phyloP scores from a whole-genome alignment of 2,113 vertebrate genomes.

The Pseudopipra pipra region DNA sequence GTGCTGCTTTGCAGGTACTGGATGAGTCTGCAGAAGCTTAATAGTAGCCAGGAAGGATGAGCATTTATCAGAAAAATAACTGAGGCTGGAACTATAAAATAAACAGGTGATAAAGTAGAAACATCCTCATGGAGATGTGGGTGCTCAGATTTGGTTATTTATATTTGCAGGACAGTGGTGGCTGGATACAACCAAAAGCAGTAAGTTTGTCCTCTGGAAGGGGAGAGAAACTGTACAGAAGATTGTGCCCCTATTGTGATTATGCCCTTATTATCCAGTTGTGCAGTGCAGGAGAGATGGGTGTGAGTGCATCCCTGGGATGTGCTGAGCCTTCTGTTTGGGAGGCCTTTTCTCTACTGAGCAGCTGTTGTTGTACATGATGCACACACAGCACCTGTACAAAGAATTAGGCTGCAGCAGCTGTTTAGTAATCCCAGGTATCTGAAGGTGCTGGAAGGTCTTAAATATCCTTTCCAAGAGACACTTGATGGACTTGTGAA shows the following conservation, averaged over 20 bases:
- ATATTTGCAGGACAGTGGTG: neutral
- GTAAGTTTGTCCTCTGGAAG: neutral
- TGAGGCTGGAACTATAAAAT: neutral
- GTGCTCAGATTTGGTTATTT: neutral
- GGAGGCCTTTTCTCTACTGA: neutral
- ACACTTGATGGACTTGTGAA: neutral
- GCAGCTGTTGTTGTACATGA: neutral
- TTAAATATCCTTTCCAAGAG: neutral
- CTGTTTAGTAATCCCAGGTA: neutral
- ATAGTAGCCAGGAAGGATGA: neutral
- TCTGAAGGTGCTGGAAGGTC: neutral
- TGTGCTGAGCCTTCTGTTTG: neutral
- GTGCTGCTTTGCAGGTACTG: neutral
- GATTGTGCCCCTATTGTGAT: neutral
- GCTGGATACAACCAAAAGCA: neutral
- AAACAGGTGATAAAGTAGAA: neutral
- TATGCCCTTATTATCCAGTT: no score
- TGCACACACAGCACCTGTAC: neutral
- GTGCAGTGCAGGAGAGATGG: neutral
- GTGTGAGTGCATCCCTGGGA: neutral
- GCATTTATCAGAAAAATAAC: neutral
- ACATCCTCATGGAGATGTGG: neutral
- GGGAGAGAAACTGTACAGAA: neutral
- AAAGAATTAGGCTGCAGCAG: neutral
- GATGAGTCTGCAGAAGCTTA: neutral